Base-by-base conservation (phyloP, 2,113 vertebrate species). In the Odocoileus hemionus region DNA sequence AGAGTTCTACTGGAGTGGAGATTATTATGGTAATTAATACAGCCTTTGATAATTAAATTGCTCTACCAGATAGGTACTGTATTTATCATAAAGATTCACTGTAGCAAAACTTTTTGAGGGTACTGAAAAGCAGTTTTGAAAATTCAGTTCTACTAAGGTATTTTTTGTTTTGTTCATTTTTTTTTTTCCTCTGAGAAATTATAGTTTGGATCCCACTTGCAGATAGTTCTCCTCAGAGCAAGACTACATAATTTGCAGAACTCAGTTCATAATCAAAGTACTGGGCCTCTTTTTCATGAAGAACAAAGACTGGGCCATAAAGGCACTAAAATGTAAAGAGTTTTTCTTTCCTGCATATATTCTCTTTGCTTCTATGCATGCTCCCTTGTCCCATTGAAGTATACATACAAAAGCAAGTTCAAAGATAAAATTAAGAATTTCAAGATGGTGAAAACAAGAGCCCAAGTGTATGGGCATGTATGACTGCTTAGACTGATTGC, bases 21-120 rank as follows among this genome's bases (percentile, higher is more conserved):
- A 95, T 98, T 98, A 97, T 97, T 98, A 94, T 98, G 92, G 89
- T 98, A 98, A 98, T 97, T 97, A 98, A 98, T 97, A 97, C 47
- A 96, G 91, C 84, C 89, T 98, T 76, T 94, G 96, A 98, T 98
- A 98, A 98, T 99, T 98, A 98, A 95, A 96, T 98, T 86, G 83
- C 96, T 95, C 55, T 95, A 64, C 60, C 80, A 97, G 67, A 93
- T 98, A 97, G 95, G 74, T 98, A 94, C 92, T 98, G 60, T 98
- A 96, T 98, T 98, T 98, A 96, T 98, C 95, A 92, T 86, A 90
- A 98, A 98, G 79, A 97, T 93, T 98, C 97, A 97, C 96, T 94
- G 28, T 86, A 97, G 83, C 70, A 95, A 98, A 98, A 98, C 87
- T 98, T 94, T 76, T 6, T 30, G 36, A 39, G 19, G 28, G 1